These are phyloP conservation scores for Epiblema foenella DNA, from an alignment of 2,888 invertebrate genomes.

Conservation along the genomic window DNA sequence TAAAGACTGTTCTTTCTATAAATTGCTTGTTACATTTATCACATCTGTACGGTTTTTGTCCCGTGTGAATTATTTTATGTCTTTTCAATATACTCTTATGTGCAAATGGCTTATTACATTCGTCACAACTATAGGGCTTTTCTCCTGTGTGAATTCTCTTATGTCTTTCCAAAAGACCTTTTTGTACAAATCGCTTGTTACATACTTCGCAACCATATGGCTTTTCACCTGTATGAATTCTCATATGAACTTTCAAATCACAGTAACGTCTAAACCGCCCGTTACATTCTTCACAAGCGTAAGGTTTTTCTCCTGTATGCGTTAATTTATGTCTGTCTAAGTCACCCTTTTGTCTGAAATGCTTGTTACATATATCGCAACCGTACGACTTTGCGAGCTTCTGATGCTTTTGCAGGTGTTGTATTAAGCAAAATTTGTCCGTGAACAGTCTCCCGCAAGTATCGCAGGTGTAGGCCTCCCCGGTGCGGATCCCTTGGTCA, in stretches of 20 bases:
- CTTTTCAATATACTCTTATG: not conserved
- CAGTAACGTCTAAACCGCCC: not conserved
- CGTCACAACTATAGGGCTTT: not conserved
- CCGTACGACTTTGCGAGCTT: not conserved
- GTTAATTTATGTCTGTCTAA: not conserved
- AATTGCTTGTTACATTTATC: not conserved
- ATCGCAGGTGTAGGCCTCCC: not conserved
- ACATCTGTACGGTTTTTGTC: not conserved
- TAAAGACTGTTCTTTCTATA: not conserved
- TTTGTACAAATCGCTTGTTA: not conserved
- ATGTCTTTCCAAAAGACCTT: conserved; percentile 5
- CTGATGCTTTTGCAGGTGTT: not conserved
- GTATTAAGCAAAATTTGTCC: not conserved
- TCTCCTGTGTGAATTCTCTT: not conserved
- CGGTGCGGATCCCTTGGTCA: not conserved
- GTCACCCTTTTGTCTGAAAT: not conserved
- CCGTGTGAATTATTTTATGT: not conserved
- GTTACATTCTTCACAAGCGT: not conserved
- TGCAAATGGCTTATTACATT: not conserved
- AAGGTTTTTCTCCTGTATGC: not conserved
- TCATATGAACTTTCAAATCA: not conserved
- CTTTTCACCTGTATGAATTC: not conserved
- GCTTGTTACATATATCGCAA: not conserved
- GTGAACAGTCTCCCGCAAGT: not conserved
- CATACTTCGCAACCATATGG: not conserved